Percentiles rank a stretch among this genome's conserved stretches.
Conservation (phyloP, 2,797 vertebrate genomes). For the Pseudotriccus pelzelni region DNA sequence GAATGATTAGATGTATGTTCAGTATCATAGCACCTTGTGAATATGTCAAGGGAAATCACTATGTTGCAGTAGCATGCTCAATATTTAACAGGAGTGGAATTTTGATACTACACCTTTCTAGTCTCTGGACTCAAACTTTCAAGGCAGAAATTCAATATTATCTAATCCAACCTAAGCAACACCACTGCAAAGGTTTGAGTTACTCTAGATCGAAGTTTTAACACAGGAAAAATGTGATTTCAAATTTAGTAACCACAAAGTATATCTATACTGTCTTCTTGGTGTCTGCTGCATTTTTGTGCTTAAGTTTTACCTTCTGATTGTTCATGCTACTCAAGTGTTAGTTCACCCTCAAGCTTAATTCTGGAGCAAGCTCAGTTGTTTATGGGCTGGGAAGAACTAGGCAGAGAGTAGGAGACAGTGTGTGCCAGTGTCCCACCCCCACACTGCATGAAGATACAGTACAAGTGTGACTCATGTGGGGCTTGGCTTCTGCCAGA, state of each 20-base stretch:
- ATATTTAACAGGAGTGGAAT: not conserved
- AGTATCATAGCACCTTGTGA: rapidly evolving
- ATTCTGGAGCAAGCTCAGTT: not conserved
- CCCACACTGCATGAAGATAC: not conserved
- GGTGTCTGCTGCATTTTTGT: not conserved
- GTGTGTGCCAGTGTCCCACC: not conserved
- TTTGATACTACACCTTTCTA: not conserved
- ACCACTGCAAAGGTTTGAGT: not conserved
- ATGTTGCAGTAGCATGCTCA: not conserved
- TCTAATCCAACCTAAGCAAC: not conserved
- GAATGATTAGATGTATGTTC: not conserved
- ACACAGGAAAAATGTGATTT: not conserved
- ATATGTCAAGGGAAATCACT: not conserved
- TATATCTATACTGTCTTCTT: not conserved
- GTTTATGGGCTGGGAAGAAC: not conserved
- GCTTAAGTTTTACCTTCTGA: not conserved
- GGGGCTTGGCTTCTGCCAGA: conserved; percentile 12
- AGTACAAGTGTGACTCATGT: not conserved
- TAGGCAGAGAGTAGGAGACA: not conserved
- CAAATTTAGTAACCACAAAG: not conserved
- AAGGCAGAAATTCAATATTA: not conserved
- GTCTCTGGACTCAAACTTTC: not conserved
- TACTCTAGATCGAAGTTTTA: not conserved
- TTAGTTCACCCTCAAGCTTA: not conserved
- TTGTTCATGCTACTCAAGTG: not conserved